Base-by-base conservation (phyloP, 2,113 vertebrate genomes). In the Erythrolamprus reginae region DNA sequence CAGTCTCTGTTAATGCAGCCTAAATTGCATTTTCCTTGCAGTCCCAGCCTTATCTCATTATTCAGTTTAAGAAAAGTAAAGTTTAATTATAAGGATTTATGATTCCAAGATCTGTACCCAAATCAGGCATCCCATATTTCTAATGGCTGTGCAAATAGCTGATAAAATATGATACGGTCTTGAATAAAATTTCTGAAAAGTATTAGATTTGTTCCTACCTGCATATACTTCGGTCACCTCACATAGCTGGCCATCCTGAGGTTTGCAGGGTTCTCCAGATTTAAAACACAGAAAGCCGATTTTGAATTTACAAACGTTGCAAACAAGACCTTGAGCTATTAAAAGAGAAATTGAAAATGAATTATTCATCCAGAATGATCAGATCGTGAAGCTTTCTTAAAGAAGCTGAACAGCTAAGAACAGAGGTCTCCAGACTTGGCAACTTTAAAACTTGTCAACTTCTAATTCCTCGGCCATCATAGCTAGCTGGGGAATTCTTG, bases 301-400 rank as follows among this genome's bases (percentile, higher is more conserved):
- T 50, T 82, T 87, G 19, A 23, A 38, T 6, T 50, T 5, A 45
- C 90, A 90, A 15, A 90, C 90, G 4, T 6, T 87, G 90, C 90
- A 90, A 2, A 90, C 70, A 17, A 90, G 90, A 15, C 85, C 65
- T 55, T 87, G 33, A 26, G 65, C 90, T 90, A 70, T 38, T 55
- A n/a, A 21, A 33, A n/a, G 55, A 45, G 42, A 86, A 86, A 86
- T 26, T 52, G 24, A 21, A 87, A 51, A 90, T 19, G 17, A 33
- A 24, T 15, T 19, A 53, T 87, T 33, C 15, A 50, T 47, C 24
- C 17, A 10, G 45, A 86, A 52, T 15, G 52, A 42, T 26, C 42
- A 17, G 10, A 2, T 45, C 5, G 1, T 58, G 8, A 88, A 45
- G 24, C 42, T 61, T 61, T 88, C 17, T n/a, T 17, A 45, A 47